Percentiles rank a stretch among this genome's conserved stretches.
Evolutionary conservation across 2,113 vertebrate species (phyloP).

Genomic region (Fulica atra): DNA sequence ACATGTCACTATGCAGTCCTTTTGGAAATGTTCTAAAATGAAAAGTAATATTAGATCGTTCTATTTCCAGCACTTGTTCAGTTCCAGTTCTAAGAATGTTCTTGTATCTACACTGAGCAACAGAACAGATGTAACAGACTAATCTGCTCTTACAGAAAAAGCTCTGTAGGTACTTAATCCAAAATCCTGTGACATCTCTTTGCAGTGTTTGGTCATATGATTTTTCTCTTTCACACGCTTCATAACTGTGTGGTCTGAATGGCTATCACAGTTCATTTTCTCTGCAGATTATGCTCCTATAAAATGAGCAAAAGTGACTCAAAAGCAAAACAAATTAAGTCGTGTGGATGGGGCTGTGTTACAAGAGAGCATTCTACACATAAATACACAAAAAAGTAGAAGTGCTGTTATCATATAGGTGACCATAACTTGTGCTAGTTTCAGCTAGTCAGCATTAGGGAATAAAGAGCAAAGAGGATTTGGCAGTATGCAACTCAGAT

Average conservation of each 20-base stretch:
- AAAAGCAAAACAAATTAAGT: background rate
- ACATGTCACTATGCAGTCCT: background rate
- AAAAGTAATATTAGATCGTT: constrained; percentile 19
- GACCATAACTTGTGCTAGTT: background rate
- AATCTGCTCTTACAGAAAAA: background rate
- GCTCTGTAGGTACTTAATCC: background rate
- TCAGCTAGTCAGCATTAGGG: background rate
- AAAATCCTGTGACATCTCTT: background rate
- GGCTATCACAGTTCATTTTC: background rate
- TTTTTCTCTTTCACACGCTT: background rate
- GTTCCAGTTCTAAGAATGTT: background rate
- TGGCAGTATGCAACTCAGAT: background rate
- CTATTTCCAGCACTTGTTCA: background rate
- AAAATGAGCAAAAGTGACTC: background rate
- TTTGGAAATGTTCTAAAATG: constrained; percentile 6
- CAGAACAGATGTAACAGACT: background rate
- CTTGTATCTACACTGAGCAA: background rate
- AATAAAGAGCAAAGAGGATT: background rate
- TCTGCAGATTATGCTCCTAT: background rate
- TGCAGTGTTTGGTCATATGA: background rate
- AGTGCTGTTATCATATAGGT: background rate
- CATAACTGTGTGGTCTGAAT: background rate
- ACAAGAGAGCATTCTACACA: background rate
- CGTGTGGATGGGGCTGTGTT: background rate
- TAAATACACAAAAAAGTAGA: background rate